Evolutionary conservation across 1,140 invertebrate genomes (phyloP).

Genomic region (Chlorops oryzae): DNA sequence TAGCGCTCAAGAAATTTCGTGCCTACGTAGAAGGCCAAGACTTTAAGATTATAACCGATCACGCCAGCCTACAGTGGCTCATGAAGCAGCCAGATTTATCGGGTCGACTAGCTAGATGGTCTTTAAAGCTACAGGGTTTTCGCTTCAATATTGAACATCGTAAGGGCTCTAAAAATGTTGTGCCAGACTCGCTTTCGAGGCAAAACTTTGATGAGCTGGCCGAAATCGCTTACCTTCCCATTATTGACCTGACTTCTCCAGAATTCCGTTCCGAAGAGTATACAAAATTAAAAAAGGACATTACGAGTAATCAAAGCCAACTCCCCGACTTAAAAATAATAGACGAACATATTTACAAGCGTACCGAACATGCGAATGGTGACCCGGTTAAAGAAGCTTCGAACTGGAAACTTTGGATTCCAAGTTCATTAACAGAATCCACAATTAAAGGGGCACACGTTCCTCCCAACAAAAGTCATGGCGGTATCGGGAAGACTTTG

Average conservation of each 20-base stretch:
- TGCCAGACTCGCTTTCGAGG: slow-evolving; percentile 28
- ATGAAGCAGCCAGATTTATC: slow-evolving; percentile 28
- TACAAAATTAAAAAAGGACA: background rate
- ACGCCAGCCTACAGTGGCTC: slow-evolving; percentile 24
- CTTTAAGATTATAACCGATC: slow-evolving; percentile 44
- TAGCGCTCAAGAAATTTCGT: slow-evolving; percentile 45
- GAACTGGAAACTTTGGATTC: slow-evolving; percentile 7
- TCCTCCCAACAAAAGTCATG: background rate
- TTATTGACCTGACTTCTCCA: background rate
- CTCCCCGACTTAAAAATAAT: slow-evolving; percentile 1
- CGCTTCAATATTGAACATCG: slow-evolving; percentile 38
- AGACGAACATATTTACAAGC: background rate
- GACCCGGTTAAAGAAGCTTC: background rate
- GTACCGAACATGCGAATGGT: background rate
- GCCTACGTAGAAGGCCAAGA: slow-evolving; percentile 42
- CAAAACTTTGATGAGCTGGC: slow-evolving; percentile 3
- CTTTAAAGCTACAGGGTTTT: slow-evolving; percentile 22
- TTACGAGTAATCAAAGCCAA: background rate
- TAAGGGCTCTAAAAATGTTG: slow-evolving; percentile 28
- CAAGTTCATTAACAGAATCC: background rate
- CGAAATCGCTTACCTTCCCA: background rate
- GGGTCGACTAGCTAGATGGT: slow-evolving; percentile 35
- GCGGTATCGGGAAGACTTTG: slow-evolving; percentile 7
- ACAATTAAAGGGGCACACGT: background rate
- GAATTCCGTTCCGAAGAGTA: slow-evolving; percentile 1